Evolutionary conservation across 2,888 invertebrate species (phyloP), one percentile per base, ranked within the genome.

Genomic region (Cephus spinipes): DNA sequence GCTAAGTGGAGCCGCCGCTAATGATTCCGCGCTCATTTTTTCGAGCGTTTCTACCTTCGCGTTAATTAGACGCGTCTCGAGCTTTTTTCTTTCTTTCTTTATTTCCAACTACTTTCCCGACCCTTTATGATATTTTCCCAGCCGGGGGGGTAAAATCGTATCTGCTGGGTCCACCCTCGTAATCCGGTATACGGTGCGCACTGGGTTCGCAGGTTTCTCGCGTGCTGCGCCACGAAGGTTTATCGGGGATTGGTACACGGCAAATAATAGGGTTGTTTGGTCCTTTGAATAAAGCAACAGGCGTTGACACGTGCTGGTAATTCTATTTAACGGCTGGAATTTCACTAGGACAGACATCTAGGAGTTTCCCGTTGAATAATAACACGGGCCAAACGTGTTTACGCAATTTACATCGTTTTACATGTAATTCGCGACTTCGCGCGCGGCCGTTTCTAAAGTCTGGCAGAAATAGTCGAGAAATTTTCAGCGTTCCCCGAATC

Each of bases 21-120:
- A 77, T 77, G 77, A 77, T 77, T 73, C 77, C 74, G 32, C 34
- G 77, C 40, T 77, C 77, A 77, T 74, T 77, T 36, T 77, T 69
- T 55, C 74, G 30, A 74, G 69, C 74, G 33, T 31, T 71, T 32
- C 31, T 23, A 23, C 55, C 6, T 33, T 31, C 33, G 31, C 71
- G 74, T 73, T 77, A 77, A 77, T 77, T 77, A 77, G 77, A 77
- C 77, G 74, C 40, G 69, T 74, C 69, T 77, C 69, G 71, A 12
- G 71, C 1, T 31, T 32, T 23, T 31, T 32, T 30, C 3, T 15
- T 31, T 15, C 12, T 12, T 6, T 30, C 32, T 71, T 71, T 12
- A 2, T 71, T 15, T 0, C 31, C 2, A 1, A 3, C 23, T 9
- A 11, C 15, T 32, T 30, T 69, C 6, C 11, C 6, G 30, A 1